phyloP scores from a whole-genome alignment of 2,113 vertebrate genomes.

The Rhegmatorhina hoffmannsi region DNA sequence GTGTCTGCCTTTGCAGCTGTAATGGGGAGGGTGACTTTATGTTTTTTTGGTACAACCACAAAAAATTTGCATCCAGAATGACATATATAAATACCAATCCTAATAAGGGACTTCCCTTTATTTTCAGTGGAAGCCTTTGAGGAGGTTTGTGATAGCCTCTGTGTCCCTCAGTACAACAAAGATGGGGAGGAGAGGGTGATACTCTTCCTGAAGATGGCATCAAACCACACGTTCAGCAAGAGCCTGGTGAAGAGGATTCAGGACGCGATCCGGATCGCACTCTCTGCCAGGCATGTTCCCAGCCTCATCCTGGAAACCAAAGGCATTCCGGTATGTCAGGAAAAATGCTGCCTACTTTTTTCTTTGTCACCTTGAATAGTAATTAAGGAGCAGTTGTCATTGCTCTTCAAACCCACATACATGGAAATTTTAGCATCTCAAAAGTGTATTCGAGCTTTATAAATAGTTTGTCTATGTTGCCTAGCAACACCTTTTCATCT shows the following conservation, averaged over 20 bases:
- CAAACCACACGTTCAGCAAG: constrained; percentile 74
- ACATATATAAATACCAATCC: accelerated
- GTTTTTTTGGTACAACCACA: not conserved
- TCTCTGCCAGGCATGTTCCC: constrained; percentile 91
- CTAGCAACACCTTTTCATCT: constrained; percentile 38
- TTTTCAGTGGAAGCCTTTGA: constrained; percentile 93
- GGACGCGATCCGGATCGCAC: constrained; percentile 82
- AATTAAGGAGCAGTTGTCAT: constrained; percentile 56
- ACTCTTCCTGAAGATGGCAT: constrained; percentile 92
- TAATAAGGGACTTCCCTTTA: accelerated
- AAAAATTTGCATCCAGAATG: accelerated
- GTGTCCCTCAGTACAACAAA: constrained; percentile 90
- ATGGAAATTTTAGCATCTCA: constrained; percentile 28
- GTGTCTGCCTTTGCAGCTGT: not conserved
- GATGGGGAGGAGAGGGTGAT: constrained; percentile 92
- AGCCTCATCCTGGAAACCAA: constrained; percentile 89
- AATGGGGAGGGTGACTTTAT: not conserved
- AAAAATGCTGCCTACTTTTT: constrained; percentile 20
- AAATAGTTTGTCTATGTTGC: constrained; percentile 57
- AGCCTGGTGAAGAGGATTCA: constrained; percentile 82
- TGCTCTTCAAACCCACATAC: constrained; percentile 39
- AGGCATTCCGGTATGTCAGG: constrained; percentile 89
- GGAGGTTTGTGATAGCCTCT: constrained; percentile 92
- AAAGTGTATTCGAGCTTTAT: constrained; percentile 57
- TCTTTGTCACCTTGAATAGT: constrained; percentile 57